Percentiles rank a stretch among this genome's conserved stretches.
Evolutionary conservation across 2,888 invertebrate species (phyloP).

Genomic region (Zele albiditarsus): DNA sequence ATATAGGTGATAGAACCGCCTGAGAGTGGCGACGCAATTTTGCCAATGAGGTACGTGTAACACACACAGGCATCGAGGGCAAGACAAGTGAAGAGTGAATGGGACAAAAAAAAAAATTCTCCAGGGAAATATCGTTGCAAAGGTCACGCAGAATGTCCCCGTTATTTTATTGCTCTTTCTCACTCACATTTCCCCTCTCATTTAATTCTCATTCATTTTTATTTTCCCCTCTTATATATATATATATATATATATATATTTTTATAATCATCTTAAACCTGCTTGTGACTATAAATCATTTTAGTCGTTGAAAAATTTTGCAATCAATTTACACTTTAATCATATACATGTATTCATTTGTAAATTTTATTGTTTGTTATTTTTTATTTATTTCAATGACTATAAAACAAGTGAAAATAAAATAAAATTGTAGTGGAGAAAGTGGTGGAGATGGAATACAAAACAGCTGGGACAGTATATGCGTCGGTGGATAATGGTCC

Average conservation of each 20-base stretch:
- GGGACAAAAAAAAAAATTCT: constrained; percentile 42
- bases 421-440: neutral
- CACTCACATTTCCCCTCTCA: constrained; percentile 24
- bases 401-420: neutral
- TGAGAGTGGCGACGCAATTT: constrained; percentile 24
- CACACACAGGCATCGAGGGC: neutral
- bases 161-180: constrained; percentile 24
- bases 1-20: constrained; percentile 20
- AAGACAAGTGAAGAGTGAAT: constrained; percentile 15
- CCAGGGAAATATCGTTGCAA: constrained; percentile 49
- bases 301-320: neutral
- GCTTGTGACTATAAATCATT: constrained; percentile 1
- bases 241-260: too few relatives aligned
- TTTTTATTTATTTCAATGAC: neutral
- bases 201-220: constrained; percentile 16
- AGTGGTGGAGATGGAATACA: neutral
- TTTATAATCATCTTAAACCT: constrained; percentile 29
- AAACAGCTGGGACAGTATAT: constrained; percentile 23
- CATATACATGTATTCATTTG: constrained; percentile 5
- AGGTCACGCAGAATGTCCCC: constrained; percentile 42
- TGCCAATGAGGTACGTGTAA: constrained; percentile 25
- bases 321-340: constrained; percentile 6
- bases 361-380: neutral
- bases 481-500: constrained; percentile 30
- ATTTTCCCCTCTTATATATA: constrained; percentile 17